These are phyloP conservation scores for Diceros bicornis DNA, from an alignment of 2,797 vertebrate species.

Conservation along the genomic window DNA sequence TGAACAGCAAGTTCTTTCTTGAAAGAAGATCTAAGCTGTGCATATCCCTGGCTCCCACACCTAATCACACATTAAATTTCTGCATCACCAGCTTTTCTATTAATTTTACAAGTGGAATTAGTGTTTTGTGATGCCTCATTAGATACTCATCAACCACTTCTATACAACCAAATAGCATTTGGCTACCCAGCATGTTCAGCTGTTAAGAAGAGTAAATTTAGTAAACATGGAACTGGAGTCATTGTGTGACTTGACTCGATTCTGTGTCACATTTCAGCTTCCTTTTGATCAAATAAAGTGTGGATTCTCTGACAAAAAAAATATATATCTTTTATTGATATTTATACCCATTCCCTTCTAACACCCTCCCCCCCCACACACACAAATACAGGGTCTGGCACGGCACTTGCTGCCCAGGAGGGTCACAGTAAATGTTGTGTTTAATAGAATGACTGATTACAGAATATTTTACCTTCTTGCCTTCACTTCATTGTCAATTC, in stretches of 20 bases:
- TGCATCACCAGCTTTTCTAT: not conserved
- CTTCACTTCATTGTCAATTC: not conserved
- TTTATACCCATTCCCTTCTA: not conserved
- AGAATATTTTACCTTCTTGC: not conserved
- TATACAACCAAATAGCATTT: not conserved
- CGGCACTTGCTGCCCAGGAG: not conserved
- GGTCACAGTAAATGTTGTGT: not conserved
- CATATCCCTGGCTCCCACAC: not conserved
- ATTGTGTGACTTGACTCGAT: not conserved
- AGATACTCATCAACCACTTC: not conserved
- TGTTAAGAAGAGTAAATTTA: not conserved
- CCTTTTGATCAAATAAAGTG: not conserved
- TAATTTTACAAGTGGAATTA: not conserved
- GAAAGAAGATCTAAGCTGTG: not conserved
- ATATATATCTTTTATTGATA: not conserved
- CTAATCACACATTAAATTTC: not conserved
- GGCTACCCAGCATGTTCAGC: not conserved
- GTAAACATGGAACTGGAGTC: not conserved
- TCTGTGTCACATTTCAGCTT: not conserved
- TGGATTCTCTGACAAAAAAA: not conserved
- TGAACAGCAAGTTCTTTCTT: not conserved
- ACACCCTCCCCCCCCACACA: not conserved
- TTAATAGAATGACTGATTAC: slow-evolving; percentile 32
- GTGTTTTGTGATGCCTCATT: not conserved
- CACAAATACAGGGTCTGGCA: not conserved